Conservation (phyloP, 2,797 vertebrate species). For the Falco biarmicus region DNA sequence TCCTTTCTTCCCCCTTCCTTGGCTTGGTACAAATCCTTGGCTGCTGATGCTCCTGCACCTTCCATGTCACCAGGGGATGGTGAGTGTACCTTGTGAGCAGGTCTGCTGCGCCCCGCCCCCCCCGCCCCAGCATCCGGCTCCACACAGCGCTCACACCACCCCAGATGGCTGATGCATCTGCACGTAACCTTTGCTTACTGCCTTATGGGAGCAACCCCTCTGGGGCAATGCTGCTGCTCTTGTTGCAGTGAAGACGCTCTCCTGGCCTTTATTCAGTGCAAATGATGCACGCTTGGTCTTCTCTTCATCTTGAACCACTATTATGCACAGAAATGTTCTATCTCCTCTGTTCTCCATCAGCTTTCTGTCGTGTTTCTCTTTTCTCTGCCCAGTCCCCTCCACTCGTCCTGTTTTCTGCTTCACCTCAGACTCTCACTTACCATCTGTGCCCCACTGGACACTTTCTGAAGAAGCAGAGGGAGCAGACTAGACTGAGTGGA, state of each 20-base stretch:
- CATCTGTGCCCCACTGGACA: accelerated
- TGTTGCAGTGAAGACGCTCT: neutral
- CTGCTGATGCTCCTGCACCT: neutral
- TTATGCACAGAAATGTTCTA: accelerated
- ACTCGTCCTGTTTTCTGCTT: neutral
- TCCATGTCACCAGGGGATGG: accelerated
- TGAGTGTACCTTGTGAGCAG: neutral
- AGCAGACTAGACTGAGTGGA: accelerated
- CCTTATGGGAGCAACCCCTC: neutral
- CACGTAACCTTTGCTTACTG: neutral
- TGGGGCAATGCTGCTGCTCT: neutral
- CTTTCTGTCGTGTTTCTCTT: neutral
- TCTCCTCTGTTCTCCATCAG: neutral
- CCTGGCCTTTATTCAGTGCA: neutral
- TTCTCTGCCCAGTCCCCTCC: neutral
- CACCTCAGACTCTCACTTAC: neutral
- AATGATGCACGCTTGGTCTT: neutral
- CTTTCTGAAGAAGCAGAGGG: neutral
- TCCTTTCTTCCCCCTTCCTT: neutral
- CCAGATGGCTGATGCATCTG: neutral
- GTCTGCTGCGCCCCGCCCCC: neutral
- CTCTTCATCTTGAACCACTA: neutral
- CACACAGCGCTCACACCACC: accelerated
- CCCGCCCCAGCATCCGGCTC: neutral
- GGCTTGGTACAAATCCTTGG: too few relatives aligned